Percentiles rank a stretch among this genome's conserved stretches.
Evolutionary conservation across 2,797 vertebrate species (phyloP).

Genomic region (Hafferia zeledoni): DNA sequence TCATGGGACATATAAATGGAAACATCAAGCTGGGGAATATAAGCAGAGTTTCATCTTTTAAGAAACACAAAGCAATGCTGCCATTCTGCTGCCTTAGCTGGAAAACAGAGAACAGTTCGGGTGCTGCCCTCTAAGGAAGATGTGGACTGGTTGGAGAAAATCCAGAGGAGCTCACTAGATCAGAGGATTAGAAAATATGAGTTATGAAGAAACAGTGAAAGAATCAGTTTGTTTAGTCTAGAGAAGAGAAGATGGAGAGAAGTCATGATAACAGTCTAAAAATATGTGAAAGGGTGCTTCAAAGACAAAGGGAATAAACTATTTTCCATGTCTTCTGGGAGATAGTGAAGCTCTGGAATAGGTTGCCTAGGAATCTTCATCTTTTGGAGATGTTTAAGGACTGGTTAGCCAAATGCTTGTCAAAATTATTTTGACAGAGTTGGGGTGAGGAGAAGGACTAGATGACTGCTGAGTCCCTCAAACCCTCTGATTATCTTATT

Average conservation of each 20-base stretch:
- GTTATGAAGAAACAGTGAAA: constrained; percentile 53
- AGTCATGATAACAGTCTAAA: constrained; percentile 56
- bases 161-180: constrained; percentile 55
- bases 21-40: background rate
- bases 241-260: constrained; percentile 9
- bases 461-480: background rate
- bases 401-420: background rate
- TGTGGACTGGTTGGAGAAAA: constrained; percentile 45
- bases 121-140: background rate
- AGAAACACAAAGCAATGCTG: background rate
- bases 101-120: background rate
- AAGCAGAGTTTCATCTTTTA: constrained; percentile 3
- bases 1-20: background rate
- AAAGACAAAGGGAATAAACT: constrained; percentile 29
- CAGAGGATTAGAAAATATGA: constrained; percentile 65
- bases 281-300: constrained; percentile 47
- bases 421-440: background rate
- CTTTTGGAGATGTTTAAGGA: background rate
- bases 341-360: background rate
- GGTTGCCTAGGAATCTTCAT: background rate
- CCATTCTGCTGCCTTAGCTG: constrained; percentile 56
- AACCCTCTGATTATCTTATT: background rate
- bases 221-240: constrained; percentile 68
- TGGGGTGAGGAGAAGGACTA: background rate
- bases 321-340: constrained; percentile 4